A percentile compares a stretch with the other conserved stretches of the same genome.
Conservation (phyloP, 2,888 invertebrate genomes). For the Spisula solida region DNA sequence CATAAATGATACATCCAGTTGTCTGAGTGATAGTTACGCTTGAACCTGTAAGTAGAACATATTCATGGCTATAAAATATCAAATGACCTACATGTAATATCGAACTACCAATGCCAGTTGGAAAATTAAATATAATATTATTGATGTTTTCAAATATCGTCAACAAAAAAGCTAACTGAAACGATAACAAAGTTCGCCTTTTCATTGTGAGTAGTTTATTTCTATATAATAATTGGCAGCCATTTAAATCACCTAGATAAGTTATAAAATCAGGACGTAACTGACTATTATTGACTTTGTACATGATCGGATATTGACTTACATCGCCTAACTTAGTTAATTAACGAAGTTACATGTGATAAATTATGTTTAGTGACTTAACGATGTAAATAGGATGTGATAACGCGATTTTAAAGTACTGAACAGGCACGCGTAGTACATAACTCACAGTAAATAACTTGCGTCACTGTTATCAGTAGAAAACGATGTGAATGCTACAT, state of each 20-base stretch:
- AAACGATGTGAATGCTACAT: not conserved
- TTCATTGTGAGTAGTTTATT: not conserved
- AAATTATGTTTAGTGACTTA: not conserved
- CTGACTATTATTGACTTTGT: not conserved
- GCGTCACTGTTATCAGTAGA: not conserved
- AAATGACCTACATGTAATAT: not conserved
- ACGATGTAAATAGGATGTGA: not conserved
- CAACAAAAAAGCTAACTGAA: not conserved
- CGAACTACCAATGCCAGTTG: not conserved
- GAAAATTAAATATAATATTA: not conserved
- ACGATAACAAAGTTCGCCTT: not conserved
- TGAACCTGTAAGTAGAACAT: no score
- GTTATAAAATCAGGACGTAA: not conserved
- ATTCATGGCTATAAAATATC: not conserved
- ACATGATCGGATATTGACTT: constrained; percentile 3
- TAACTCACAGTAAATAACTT: not conserved
- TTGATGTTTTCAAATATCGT: not conserved
- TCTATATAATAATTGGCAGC: not conserved
- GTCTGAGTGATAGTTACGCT: no score
- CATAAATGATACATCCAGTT: no score
- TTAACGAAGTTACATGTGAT: not conserved
- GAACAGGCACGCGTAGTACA: not conserved
- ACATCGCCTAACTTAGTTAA: not conserved
- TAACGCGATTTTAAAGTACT: not conserved
- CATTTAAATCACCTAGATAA: constrained; percentile 12